Evolutionary conservation across 2,888 invertebrate genomes (phyloP), one percentile per base, ranked within the genome.

Genomic region (Hoplodrina ambigua): DNA sequence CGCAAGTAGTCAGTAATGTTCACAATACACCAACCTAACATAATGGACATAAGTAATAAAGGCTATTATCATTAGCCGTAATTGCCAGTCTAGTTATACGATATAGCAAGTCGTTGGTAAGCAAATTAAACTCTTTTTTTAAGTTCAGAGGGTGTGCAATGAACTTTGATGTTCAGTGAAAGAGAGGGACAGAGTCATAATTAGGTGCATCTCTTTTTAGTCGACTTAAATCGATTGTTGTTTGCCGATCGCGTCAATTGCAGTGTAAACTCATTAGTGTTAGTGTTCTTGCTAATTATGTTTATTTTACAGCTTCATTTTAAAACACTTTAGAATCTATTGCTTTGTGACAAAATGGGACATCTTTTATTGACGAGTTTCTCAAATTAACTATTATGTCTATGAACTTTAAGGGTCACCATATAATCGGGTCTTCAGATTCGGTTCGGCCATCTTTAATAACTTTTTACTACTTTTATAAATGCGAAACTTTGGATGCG

Each of bases 11-110:
- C 78, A 63, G 85, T 86, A 85, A 86, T 83, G 81, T 82, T 79
- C 83, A 85, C 83, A 84, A 85, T 80, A 80, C 78, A 46, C 70
- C 80, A 75, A 80, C 82, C 55, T 81, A 78, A 78, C 75, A 83
- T 91, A 91, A 92, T 92, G 89, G 89, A 88, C 87, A 88, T 87
- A 85, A 88, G 90, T 91, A 91, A 91, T 91, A 92, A 90, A 90
- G 87, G 76, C 88, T 90, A 89, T 92, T 90, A 92, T 92, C 92
- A 91, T 92, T 92, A 92, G 89, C 81, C 80, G 86, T 92, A 92
- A 92, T 92, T 91, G 91, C 90, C 85, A 68, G 62, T 78, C 85
- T 85, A 84, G 86, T 86, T 85, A 84, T 83, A 80, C 85, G 80
- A 84, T 84, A 84, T 78, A 84, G 78, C 80, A 80, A 81, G 75